Evolutionary conservation across 2,888 invertebrate species (phyloP), one percentile per base, ranked within the genome.

Genomic region (Phymatocera aterrima): DNA sequence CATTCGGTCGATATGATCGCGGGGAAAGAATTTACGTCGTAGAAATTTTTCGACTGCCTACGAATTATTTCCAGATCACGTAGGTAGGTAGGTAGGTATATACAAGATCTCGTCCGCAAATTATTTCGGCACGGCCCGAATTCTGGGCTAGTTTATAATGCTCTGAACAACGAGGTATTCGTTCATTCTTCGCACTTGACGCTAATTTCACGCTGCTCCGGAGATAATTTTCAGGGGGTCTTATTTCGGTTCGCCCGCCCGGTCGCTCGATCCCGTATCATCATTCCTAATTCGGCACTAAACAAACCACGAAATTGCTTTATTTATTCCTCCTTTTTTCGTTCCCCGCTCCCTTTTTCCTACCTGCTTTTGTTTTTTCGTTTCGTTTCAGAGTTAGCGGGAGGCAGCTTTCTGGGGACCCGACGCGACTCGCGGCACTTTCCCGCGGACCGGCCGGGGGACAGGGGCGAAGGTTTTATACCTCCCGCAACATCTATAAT

Each of bases 161-260:
- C 18, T 46, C 28, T 10, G 21, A 68, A 68, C 24, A 68, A 43
- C 31, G 68, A 31, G 28, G 15, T 31, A 51, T 87, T 88, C 89
- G 88, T 90, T 90, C 88, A 90, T 90, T 90, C 88, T 88, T 34
- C 37, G 61, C 88, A 88, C 88, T 89, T 90, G 89, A 89, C 90
- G 89, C 89, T 90, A 90, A 90, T 90, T 90, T 90, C 90, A 90
- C 89, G 90, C 89, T 88, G 90, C 90, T 90, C 90, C 90, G n/a
- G n/a, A 90, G 89, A 88, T n/a, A n/a, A 46, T 31, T 10, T 28
- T 6, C 51, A 2, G 37, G 4, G 61, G 21, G 46, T 28, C 8
- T 8, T 24, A 43, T 68, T 43, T 43, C 18, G 28, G 46, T 43
- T n/a, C 15, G 2, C 15, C 18, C 18, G 34, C 18, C 34, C 64